phyloP scores from a whole-genome alignment of 2,797 vertebrate species.

The Bovichtus variegatus region DNA sequence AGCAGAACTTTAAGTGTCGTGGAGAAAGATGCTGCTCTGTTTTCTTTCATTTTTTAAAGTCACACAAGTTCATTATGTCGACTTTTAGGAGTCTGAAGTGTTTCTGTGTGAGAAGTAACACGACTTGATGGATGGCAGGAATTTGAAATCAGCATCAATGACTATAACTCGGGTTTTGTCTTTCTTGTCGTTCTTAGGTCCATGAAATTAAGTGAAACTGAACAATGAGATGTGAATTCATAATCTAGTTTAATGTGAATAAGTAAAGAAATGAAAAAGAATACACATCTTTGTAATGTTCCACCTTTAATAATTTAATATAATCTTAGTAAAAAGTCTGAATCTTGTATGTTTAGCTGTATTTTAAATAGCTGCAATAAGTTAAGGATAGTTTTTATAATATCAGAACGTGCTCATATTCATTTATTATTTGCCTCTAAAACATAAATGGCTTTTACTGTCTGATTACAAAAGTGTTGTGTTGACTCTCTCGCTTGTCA shows the following conservation, averaged over 20 bases:
- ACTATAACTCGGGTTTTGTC: too few relatives aligned
- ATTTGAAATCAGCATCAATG: constrained; percentile 13
- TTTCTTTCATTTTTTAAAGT: neutral
- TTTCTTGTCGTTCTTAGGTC: too few relatives aligned
- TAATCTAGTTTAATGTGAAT: too few relatives aligned
- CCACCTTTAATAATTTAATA: too few relatives aligned
- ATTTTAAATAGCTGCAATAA: too few relatives aligned
- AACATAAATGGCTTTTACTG: neutral
- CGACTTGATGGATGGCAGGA: neutral
- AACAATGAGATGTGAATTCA: neutral
- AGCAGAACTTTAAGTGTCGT: neutral
- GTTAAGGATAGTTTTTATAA: too few relatives aligned
- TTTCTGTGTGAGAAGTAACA: neutral
- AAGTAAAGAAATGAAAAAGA: too few relatives aligned
- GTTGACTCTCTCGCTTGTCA: neutral
- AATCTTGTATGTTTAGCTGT: too few relatives aligned
- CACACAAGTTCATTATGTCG: neutral
- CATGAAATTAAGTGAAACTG: neutral
- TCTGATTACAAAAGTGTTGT: neutral
- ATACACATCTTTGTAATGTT: too few relatives aligned
- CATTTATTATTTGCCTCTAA: too few relatives aligned
- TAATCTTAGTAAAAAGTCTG: too few relatives aligned
- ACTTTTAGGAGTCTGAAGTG: neutral
- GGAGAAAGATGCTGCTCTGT: neutral
- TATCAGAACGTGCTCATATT: too few relatives aligned